Conservation (phyloP, 2,113 vertebrate genomes). For the Glaucomys volans region DNA sequence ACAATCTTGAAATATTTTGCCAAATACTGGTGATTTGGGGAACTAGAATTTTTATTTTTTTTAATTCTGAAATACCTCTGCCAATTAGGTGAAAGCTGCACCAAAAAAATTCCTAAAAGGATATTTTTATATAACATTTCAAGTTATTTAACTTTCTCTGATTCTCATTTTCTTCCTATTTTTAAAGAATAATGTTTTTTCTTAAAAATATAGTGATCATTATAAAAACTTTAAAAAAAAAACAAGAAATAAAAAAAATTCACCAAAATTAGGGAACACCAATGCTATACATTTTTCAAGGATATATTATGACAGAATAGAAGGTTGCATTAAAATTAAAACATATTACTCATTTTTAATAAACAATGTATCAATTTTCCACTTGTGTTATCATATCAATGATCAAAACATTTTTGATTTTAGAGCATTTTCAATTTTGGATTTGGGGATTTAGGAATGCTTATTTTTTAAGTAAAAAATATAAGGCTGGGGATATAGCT, state of each 20-base stretch:
- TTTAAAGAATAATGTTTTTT: background rate
- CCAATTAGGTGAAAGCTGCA: background rate
- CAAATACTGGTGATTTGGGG: background rate
- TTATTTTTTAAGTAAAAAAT: background rate
- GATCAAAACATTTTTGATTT: background rate
- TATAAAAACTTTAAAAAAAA: background rate
- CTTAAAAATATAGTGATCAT: background rate
- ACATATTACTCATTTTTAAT: background rate
- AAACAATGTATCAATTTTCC: background rate
- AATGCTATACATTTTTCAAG: background rate
- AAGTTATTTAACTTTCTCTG: slow-evolving; percentile 27
- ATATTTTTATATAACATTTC: background rate
- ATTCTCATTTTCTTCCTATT: background rate
- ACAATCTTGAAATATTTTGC: background rate
- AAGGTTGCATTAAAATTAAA: background rate
- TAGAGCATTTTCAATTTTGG: background rate
- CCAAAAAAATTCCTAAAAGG: background rate
- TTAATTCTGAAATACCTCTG: background rate
- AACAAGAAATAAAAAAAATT: background rate
- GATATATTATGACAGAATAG: background rate
- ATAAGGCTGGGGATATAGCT: too few relatives aligned
- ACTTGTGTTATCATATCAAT: background rate
- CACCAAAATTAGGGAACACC: background rate
- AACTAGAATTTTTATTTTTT: background rate
- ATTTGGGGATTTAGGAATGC: background rate